Percentiles rank a stretch among this genome's conserved stretches.
Evolutionary conservation across 2,113 vertebrate genomes (phyloP).

Genomic region (Pseudorhombus dupliciocellatus): DNA sequence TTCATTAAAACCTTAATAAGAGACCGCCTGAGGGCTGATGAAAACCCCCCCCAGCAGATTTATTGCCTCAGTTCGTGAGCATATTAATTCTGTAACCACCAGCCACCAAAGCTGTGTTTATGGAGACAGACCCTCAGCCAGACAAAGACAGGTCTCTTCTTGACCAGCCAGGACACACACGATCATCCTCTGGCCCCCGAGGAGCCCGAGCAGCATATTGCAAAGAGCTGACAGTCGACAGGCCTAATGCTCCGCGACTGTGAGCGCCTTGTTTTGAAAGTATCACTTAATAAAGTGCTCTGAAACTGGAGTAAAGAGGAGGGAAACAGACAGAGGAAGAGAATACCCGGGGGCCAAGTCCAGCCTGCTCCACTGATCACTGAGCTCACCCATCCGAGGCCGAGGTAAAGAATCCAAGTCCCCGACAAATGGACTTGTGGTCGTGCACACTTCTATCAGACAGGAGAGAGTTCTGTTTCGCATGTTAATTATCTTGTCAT

Average conservation of each 20-base stretch:
- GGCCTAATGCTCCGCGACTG: slow-evolving; percentile 59
- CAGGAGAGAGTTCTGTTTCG: background rate
- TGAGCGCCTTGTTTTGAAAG: slow-evolving; percentile 68
- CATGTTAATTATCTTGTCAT: background rate
- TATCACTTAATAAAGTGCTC: slow-evolving; percentile 69
- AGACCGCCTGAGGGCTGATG: slow-evolving; percentile 18
- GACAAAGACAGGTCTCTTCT: slow-evolving; percentile 74
- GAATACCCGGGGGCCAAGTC: slow-evolving; percentile 25
- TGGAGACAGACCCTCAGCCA: slow-evolving; percentile 35
- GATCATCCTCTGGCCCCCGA: slow-evolving; percentile 53
- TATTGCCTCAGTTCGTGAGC: slow-evolving; percentile 50
- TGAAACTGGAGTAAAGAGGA: slow-evolving; percentile 68
- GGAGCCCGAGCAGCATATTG: slow-evolving; percentile 68
- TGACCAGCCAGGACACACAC: slow-evolving; percentile 62
- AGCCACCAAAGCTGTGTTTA: slow-evolving; percentile 58
- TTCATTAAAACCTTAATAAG: slow-evolving; percentile 61
- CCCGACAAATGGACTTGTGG: background rate
- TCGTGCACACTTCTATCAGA: background rate
- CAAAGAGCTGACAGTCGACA: slow-evolving; percentile 77
- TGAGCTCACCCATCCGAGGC: slow-evolving; percentile 52
- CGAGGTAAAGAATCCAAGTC: slow-evolving; percentile 25
- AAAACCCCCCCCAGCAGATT: slow-evolving; percentile 16
- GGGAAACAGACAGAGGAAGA: slow-evolving; percentile 19
- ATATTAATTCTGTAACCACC: slow-evolving; percentile 58
- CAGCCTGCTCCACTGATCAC: slow-evolving; percentile 55